Base-by-base conservation (phyloP, 2,113 vertebrate genomes). In the Poicephalus gulielmi region DNA sequence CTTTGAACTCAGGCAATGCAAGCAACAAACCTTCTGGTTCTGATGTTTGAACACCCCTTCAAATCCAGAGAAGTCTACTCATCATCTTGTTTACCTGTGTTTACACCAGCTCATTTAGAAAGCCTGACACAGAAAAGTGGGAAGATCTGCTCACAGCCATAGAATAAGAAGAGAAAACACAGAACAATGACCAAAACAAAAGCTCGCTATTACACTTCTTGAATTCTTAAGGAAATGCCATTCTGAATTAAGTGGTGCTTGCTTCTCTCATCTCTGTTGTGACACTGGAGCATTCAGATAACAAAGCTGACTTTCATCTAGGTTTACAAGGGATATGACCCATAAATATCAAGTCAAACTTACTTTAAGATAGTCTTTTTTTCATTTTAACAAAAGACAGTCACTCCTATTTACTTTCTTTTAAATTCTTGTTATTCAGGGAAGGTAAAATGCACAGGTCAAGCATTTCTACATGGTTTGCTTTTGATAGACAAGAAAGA, bases 141-240 rank as follows among this genome's bases (percentile, higher is more conserved):
- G 30, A 83, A 90, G 64, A 57, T 78, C 24, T 68, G 39, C 64
- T 88, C 64, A 77, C 9, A 88, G 35, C 13, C 25, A 71, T 1
- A 47, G 44, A 73, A 70, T 1, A 63, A 9, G 15, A 79, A 75
- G 16, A 7, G 28, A 89, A 68, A 84, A 43, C 4, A 7, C n/a
- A 81, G 52, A 91, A 91, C 31, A 90, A 81, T 24, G 27, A 39
- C 76, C 50, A 62, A 50, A 81, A 90, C 39, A 62, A 50, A 81
- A 90, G 47, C n/a, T 10, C 11, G 12, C 46, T 69, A 46, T 31
- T 69, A 49, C 24, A 69, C 66, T 70, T 73, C 39, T 37, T 53
- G 43, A 70, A 77, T 83, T 83, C 64, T 81, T 78, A 90, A 86
- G 80, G 50, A 92, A 88, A 92, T 57, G 30, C 17, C 31, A 44